Evolutionary conservation across 2,888 invertebrate species (phyloP), one percentile per base, ranked within the genome.

Genomic region (Leptinotarsa rubiginosa): DNA sequence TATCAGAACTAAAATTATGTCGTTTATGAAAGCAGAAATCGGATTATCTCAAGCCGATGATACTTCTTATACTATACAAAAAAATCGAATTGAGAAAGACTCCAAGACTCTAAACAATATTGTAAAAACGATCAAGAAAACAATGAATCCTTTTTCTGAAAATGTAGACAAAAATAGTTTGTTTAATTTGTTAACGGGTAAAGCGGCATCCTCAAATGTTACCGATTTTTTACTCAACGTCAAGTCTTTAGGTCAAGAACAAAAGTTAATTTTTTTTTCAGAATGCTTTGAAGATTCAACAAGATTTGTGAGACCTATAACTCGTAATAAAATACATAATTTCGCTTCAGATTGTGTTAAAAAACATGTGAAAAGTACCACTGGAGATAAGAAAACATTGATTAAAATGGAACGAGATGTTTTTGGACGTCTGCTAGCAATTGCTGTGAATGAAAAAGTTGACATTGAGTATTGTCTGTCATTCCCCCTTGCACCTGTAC

Each of bases 141-240:
- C 73, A 20, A 66, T 82, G 71, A 82, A 82, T 80, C 84, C 82
- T 10, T 84, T 83, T 67, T 70, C 67, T 78, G 71, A 77, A 1
- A 65, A 13, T 13, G 73, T 82, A 50, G 80, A 81, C 66, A 73
- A 75, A 77, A 67, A 79, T 65, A 49, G 41, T 56, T 77, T 83
- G 62, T 83, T 83, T 41, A 83, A 83, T 18, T 74, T 84, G 81
- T 84, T 83, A 47, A 84, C 84, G 50, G 83, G 85, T 68, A 83
- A 83, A 76, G 83, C 83, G 54, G 83, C 84, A 72, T 83, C 82
- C 13, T 10, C 15, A 15, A 49, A 49, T 49, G 49, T 49, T 13
- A 13, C 49, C 10, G 15, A 49, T 49, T 49, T 10, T 49, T 49
- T 49, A 49, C 49, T 49, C 49, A 49, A 49, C 49, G 15, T 49